These are phyloP conservation scores for Zosterops borbonicus DNA, from an alignment of 2,113 vertebrate species.

Conservation along the genomic window DNA sequence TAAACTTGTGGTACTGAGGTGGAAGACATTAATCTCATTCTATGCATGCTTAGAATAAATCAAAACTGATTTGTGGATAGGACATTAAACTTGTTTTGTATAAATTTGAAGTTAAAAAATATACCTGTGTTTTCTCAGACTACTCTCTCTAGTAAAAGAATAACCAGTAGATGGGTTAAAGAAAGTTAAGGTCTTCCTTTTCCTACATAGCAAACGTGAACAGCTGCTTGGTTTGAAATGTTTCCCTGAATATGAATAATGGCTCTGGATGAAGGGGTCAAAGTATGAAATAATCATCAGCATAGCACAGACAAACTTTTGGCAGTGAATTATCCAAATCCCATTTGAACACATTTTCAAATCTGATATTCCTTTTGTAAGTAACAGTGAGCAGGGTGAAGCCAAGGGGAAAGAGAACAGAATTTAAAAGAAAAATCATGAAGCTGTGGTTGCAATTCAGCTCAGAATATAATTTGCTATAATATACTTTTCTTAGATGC, in stretches of 20 bases:
- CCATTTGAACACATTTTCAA: conserved; percentile 7
- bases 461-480: neutral
- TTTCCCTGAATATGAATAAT: conserved; percentile 12
- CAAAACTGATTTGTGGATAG: conserved; percentile 23
- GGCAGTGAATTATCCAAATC: neutral
- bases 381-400: neutral
- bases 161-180: neutral
- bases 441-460: neutral
- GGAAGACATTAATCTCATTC: conserved; percentile 43
- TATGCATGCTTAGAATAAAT: conserved; percentile 7
- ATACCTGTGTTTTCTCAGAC: neutral
- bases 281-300: conserved; percentile 26
- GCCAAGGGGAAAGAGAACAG: neutral
- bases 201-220: neutral
- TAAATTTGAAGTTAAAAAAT: conserved; percentile 1
- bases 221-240: conserved; percentile 38
- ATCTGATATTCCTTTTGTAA: neutral
- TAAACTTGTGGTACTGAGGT: conserved; percentile 34
- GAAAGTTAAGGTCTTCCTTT: neutral
- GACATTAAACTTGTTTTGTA: neutral
- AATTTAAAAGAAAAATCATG: neutral
- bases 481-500: neutral
- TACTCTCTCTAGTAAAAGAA: neutral
- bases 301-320: neutral
- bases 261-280: neutral